These are phyloP conservation scores for Stictonetta naevosa DNA, from an alignment of 2,113 vertebrate genomes.

Conservation along the genomic window DNA sequence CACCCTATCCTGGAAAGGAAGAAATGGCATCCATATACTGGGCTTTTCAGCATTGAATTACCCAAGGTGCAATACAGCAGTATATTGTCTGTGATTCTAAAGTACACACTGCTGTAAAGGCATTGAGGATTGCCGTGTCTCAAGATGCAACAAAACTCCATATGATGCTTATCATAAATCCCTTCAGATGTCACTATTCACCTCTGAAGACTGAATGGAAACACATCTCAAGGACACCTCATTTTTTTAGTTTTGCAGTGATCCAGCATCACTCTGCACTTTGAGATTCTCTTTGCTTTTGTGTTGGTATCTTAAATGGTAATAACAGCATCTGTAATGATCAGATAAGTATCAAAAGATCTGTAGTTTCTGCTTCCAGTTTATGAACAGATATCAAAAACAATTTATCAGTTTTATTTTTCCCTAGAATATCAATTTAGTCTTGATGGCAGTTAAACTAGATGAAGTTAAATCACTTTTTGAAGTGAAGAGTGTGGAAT, in stretches of 20 bases:
- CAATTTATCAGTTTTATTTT: background rate
- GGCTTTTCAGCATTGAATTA: background rate
- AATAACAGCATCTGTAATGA: background rate
- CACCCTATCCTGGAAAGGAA: background rate
- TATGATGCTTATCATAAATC: background rate
- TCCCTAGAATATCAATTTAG: background rate
- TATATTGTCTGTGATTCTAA: too few species aligned
- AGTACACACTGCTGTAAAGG: fast-evolving
- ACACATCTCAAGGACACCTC: too few species aligned
- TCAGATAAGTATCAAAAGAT: background rate
- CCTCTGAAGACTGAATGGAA: background rate
- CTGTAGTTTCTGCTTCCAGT: background rate
- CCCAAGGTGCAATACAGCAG: background rate
- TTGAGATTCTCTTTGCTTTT: background rate
- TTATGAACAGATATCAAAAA: background rate
- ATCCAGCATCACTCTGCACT: background rate
- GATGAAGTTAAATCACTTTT: background rate
- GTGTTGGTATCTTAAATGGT: background rate
- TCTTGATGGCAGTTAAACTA: background rate
- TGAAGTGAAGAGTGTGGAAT: background rate
- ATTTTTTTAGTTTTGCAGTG: background rate
- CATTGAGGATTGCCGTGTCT: background rate
- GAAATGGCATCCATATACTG: too few species aligned
- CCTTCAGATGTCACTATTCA: background rate
- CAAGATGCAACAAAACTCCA: background rate